Base-by-base conservation (phyloP, 2,113 vertebrate species). In the Triplophysa tibetana region DNA sequence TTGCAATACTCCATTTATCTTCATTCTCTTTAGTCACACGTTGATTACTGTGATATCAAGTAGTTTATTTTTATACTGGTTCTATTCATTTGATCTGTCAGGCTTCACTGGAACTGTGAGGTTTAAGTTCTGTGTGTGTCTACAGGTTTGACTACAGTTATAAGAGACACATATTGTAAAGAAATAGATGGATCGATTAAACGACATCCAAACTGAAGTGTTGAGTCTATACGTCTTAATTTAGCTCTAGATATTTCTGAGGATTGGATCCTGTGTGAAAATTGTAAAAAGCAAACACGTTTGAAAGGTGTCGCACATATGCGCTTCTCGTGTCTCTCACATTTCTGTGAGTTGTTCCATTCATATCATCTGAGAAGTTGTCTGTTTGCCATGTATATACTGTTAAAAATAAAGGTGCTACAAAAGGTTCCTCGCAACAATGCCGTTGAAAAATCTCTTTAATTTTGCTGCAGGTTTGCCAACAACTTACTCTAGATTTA, bases 41-140 rank as follows among this genome's bases (percentile, higher is more conserved):
- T 83, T 26, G 38, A 76, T 85, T 60, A 54, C 26, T 75, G 38
- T 76, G 38, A 60, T 45, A 52, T 43, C 26, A 56, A 54, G 66
- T 48, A 45, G 38, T 61, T 73, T 76, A 33, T 58, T 78, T 64
- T 61, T 67, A 50, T 61, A 10, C 70, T 21, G 52, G 8, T 38
- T 66, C 48, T 58, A 29, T 56, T 67, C 75, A 67, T 67, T 77
- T 54, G 62, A 66, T 77, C 63, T 8, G 66, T 43, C 26, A 66
- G 48, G n/a, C 61, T 77, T 52, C 45, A 7, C 12, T 41, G 33
- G 14, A 26, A 77, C 41, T 33, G 41, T 14, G 33, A n/a, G 73
- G 16, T 50, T 63, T 63, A 48, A 29, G 43, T 19, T 33, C 6
- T 41, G 23, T 62, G 63, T 61, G 78, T 77, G 66, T 62, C 38